Evolutionary conservation across 2,888 invertebrate genomes (phyloP), one percentile per base, ranked within the genome.

Genomic region (Drosophila cognata): DNA sequence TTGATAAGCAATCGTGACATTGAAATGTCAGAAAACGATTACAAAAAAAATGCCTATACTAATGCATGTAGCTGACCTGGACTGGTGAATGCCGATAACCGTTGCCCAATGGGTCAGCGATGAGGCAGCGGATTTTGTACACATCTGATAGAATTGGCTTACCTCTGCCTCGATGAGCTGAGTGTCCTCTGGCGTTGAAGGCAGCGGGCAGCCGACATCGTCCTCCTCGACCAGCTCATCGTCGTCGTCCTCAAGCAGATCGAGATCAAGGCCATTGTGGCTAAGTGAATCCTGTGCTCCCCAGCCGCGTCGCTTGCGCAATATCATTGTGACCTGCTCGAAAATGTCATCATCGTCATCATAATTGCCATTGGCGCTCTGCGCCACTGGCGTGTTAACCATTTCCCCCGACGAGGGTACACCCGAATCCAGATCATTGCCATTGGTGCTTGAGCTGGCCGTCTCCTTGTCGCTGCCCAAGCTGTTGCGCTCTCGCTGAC

Each of bases 131-230:
- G 28, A 51, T 71, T 64, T 65, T 51, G 46, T 29, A 58, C 46
- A 25, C 50, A 59, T 29, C 52, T 58, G 56, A 62, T 66, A 29
- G 18, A 8, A 51, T 35, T 48, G 71, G 89, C 87, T 91, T 89
- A 95, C 95, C 94, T 97, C 97, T 60, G 96, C 96, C 91, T 97
- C 97, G 82, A 97, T 94, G 38, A 97, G 94, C 91, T 96, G 96
- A 89, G 97, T 96, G 92, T 97, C 97, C 92, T 97, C 97, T 2
- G 97, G 97, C 11, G 97, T 97, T 28, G 97, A 97, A 5, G 97
- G 97, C 82, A 97, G 92, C 4, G 97, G 97, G 91, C 97, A 97
- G 41, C 97, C 97, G 74, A 96, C 95, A 81, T 96, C 97, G 91
- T 97, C 97, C 88, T 97, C 97, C 88, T 93, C 93, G 33, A 91